These are phyloP conservation scores for Montipora cactus DNA, from an alignment of 64 coral and sea anemone species.

Conservation along the genomic window DNA sequence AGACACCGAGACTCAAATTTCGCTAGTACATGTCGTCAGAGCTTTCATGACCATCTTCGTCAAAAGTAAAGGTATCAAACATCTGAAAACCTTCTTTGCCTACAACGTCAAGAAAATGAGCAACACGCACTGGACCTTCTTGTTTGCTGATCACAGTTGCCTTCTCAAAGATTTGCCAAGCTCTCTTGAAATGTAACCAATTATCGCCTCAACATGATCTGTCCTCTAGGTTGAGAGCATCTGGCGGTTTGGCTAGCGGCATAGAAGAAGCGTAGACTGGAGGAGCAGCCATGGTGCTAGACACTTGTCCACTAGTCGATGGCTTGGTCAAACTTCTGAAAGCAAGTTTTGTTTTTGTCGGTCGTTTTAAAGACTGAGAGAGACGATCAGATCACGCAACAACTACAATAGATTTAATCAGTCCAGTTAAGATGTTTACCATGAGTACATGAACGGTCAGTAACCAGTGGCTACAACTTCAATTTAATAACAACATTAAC, in stretches of 20 bases:
- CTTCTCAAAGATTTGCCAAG: constrained; percentile 38
- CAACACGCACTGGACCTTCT: constrained; percentile 33
- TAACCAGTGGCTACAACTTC: too few relatives aligned
- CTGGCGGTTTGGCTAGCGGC: constrained; percentile 56
- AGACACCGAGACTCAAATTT: constrained; percentile 61
- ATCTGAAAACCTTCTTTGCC: constrained; percentile 51
- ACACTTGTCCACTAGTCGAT: background rate
- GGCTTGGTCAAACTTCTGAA: too few relatives aligned
- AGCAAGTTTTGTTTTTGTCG: too few relatives aligned
- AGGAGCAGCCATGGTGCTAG: constrained; percentile 10
- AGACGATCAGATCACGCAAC: too few relatives aligned
- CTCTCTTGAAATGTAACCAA: constrained; percentile 54
- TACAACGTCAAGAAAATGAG: constrained; percentile 37
- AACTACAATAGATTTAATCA: too few relatives aligned
- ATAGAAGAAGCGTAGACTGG: too few relatives aligned
- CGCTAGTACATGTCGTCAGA: constrained; percentile 48
- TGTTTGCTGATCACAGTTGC: constrained; percentile 52
- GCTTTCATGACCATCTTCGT: constrained; percentile 45
- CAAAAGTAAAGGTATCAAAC: background rate
- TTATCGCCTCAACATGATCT: constrained; percentile 46
- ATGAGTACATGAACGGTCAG: too few relatives aligned
- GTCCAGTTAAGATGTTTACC: too few relatives aligned
- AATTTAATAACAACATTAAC: too few relatives aligned
- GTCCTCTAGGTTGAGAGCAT: constrained; percentile 59
- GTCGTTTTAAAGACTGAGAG: too few relatives aligned